A percentile compares a stretch with the other conserved stretches of the same genome.
Evolutionary conservation across 2,113 vertebrate species (phyloP).

Genomic region (Dolichotis patagonum): DNA sequence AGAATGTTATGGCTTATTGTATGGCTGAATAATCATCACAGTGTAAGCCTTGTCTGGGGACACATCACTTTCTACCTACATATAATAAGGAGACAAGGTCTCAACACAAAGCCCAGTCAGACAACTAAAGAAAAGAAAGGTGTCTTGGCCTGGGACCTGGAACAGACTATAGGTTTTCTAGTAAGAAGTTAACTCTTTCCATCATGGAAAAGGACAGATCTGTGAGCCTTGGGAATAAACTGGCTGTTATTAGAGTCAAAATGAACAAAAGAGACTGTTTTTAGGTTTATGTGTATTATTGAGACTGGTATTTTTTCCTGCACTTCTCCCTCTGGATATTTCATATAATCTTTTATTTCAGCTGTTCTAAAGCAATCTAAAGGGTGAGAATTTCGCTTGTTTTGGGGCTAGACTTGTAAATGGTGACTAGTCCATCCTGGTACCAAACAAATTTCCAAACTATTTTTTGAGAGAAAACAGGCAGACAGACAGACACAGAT

Average conservation of each 20-base stretch:
- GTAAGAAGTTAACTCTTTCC: background rate
- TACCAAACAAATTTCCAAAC: background rate
- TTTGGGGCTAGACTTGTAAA: background rate
- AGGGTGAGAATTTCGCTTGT: background rate
- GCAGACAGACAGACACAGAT: background rate
- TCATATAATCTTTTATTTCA: background rate
- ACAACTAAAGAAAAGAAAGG: background rate
- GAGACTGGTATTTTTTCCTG: background rate
- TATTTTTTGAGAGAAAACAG: background rate
- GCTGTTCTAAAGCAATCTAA: background rate
- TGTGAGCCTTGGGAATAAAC: background rate
- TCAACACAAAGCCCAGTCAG: background rate
- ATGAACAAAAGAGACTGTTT: background rate
- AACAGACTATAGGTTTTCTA: background rate
- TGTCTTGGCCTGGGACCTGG: background rate
- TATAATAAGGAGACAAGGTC: background rate
- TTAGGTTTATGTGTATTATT: background rate
- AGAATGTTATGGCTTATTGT: background rate
- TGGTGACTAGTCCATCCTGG: background rate
- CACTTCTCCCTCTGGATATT: background rate
- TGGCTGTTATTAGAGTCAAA: background rate
- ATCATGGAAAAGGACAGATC: background rate
- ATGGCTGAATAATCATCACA: background rate
- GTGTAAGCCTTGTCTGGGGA: background rate
- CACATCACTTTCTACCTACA: accelerated